phyloP scores from a whole-genome alignment of 2,888 invertebrate species.

The Cantharis rustica region DNA sequence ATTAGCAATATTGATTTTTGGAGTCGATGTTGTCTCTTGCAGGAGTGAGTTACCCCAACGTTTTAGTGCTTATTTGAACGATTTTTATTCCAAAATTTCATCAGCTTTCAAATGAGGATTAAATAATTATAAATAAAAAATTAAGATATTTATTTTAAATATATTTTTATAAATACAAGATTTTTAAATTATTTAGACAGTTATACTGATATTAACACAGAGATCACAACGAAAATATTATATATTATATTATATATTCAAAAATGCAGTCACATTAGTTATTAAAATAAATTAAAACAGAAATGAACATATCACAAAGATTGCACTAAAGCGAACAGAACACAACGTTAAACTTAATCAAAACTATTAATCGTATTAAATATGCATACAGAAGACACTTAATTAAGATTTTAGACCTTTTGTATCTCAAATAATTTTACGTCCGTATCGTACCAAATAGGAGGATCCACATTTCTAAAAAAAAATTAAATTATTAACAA shows the following conservation, averaged over 20 bases:
- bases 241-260: not conserved
- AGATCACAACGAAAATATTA: not conserved
- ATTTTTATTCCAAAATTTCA: not conserved
- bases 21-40: not conserved
- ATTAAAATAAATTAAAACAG: not conserved
- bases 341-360: not conserved
- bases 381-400: not conserved
- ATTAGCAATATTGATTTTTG: not conserved
- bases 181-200: not conserved
- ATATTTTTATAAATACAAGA: not conserved
- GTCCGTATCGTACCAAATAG: conserved; percentile 99
- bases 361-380: not conserved
- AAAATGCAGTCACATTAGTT: not conserved
- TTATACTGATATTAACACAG: not conserved
- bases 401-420: conserved; percentile 69
- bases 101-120: not conserved
- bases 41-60: no score
- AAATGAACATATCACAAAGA: not conserved
- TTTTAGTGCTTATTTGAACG: no score
- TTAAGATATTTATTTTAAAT: not conserved
- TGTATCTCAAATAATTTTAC: conserved; percentile 99
- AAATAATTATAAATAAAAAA: not conserved
- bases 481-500: conserved; percentile 9
- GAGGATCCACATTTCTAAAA: conserved; percentile 94
- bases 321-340: not conserved